phyloP scores from a whole-genome alignment of 1,140 invertebrate genomes.

The Temnothorax longispinosus region DNA sequence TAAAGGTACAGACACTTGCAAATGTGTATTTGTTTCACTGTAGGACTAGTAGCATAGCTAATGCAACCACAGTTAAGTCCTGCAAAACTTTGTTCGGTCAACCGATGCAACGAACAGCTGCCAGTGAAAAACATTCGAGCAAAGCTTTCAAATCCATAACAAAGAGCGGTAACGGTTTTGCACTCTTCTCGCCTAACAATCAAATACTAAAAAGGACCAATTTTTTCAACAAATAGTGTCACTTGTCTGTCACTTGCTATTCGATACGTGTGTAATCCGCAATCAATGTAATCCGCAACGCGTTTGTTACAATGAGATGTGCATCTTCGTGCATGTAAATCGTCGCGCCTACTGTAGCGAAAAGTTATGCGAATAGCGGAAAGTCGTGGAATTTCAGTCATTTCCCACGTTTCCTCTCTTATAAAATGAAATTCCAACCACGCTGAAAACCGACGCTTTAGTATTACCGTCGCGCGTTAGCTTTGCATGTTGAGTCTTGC shows the following conservation, averaged over 20 bases:
- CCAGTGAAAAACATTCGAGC: conserved; percentile 16
- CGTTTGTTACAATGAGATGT: conserved; percentile 24
- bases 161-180: neutral
- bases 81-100: conserved; percentile 15
- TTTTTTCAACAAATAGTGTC: neutral
- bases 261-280: neutral
- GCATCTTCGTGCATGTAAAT: conserved; percentile 29
- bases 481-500: conserved; percentile 1
- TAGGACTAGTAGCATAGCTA: neutral
- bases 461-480: conserved; percentile 36
- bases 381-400: conserved; percentile 72
- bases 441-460: conserved; percentile 14
- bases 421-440: conserved; percentile 73
- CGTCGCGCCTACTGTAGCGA: conserved; percentile 10
- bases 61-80: conserved; percentile 41
- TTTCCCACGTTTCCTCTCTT: conserved; percentile 63
- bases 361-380: conserved; percentile 75
- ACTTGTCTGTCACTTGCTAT: neutral
- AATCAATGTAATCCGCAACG: too few relatives aligned
- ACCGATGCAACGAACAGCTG: neutral
- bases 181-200: neutral
- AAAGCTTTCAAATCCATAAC: neutral
- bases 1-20: conserved; percentile 35
- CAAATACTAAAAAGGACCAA: neutral
- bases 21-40: conserved; percentile 33